Evolutionary conservation across 92 coral and sea anemone species (phyloP).

Genomic region (Parazoanthus swiftii): DNA sequence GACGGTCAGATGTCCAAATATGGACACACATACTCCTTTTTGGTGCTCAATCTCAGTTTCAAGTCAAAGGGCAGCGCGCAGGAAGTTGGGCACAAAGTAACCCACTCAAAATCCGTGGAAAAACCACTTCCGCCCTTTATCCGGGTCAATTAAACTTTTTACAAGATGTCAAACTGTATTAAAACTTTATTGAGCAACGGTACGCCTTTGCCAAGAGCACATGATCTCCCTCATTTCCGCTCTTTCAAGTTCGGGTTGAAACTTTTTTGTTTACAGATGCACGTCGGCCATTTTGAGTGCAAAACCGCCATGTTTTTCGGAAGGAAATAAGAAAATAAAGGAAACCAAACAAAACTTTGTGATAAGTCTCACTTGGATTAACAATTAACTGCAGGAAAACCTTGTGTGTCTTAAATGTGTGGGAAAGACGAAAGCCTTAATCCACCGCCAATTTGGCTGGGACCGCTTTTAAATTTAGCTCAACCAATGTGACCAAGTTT

Average conservation of each 20-base stretch:
- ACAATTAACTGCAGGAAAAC: neutral
- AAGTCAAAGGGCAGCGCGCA: neutral
- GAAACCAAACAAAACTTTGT: too few species aligned
- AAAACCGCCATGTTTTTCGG: too few species aligned
- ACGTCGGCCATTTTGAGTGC: too few species aligned
- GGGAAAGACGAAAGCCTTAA: neutral
- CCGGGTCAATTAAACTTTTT: neutral
- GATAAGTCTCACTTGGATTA: neutral
- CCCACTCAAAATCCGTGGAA: neutral
- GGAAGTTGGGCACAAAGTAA: neutral
- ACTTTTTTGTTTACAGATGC: too few species aligned
- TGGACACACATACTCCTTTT: conserved; percentile 1
- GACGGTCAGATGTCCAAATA: conserved; percentile 9
- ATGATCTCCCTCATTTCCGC: neutral
- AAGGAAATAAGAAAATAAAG: too few species aligned
- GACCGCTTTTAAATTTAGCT: neutral
- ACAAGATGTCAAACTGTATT: neutral
- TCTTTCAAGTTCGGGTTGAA: too few species aligned
- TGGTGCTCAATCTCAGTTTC: neutral
- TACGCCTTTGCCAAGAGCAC: neutral
- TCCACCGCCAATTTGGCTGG: neutral
- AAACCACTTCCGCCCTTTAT: conserved; percentile 28
- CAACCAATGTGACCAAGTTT: conserved; percentile 7
- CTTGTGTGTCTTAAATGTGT: neutral
- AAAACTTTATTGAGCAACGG: neutral